A percentile compares a stretch with the other conserved stretches of the same genome.
These are phyloP conservation scores for Phaethornis superciliosus DNA, from an alignment of 2,113 vertebrate species.

Conservation along the genomic window DNA sequence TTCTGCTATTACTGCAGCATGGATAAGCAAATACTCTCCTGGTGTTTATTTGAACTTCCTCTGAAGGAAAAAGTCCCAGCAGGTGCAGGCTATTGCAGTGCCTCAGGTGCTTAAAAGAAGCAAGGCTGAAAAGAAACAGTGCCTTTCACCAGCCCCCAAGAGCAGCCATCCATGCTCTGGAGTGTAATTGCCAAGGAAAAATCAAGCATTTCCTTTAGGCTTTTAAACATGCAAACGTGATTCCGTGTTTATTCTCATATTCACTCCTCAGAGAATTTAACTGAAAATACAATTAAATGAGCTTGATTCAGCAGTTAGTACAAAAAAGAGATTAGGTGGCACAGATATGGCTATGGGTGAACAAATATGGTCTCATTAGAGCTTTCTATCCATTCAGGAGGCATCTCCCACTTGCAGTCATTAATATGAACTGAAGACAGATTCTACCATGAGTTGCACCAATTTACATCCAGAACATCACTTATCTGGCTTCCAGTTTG, in stretches of 20 bases:
- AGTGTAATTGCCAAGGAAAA: not conserved
- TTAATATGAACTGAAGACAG: slow-evolving; percentile 43
- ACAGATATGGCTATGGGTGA: slow-evolving; percentile 32
- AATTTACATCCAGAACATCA: slow-evolving; percentile 53
- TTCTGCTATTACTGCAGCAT: not conserved
- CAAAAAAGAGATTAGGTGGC: slow-evolving; percentile 22
- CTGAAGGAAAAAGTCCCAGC: not conserved
- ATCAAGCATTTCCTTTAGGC: not conserved
- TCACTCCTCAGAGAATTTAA: not conserved
- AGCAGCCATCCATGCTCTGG: not conserved
- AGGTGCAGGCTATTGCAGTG: not conserved
- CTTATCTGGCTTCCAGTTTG: slow-evolving; percentile 34
- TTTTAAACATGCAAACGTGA: not conserved
- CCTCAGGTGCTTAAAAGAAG: not conserved
- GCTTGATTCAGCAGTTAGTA: not conserved
- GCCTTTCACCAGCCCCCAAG: not conserved
- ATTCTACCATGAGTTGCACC: slow-evolving; percentile 50
- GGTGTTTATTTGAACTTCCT: not conserved
- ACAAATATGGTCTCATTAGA: slow-evolving; percentile 48
- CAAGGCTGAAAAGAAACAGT: not conserved
- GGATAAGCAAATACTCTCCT: not conserved
- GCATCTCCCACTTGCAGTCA: slow-evolving; percentile 17
- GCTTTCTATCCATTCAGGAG: not conserved
- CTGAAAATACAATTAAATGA: slow-evolving; percentile 37
- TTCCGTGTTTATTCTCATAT: not conserved